Percentiles rank a stretch among this genome's conserved stretches.
Evolutionary conservation across 2,888 invertebrate species (phyloP).

Genomic region (Biston betularia): DNA sequence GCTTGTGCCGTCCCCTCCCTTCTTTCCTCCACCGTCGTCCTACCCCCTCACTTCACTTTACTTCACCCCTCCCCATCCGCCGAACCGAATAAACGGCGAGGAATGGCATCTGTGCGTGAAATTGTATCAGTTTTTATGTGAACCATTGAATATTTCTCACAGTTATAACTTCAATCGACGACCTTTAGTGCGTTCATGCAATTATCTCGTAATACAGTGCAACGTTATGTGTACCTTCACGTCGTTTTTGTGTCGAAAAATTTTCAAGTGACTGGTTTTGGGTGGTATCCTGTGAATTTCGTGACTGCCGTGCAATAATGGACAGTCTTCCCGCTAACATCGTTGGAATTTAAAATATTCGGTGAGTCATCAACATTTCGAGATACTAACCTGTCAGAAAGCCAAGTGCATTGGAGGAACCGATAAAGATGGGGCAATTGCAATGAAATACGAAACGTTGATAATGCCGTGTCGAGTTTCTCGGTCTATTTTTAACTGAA

Average conservation of each 20-base stretch:
- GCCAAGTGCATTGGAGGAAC: slow-evolving; percentile 42
- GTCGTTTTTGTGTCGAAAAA: slow-evolving; percentile 67
- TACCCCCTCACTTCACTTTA: slow-evolving; percentile 45
- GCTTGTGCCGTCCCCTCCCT: neutral
- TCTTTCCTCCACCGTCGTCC: slow-evolving; percentile 46
- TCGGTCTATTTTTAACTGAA: slow-evolving; percentile 59
- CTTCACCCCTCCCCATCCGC: slow-evolving; percentile 49
- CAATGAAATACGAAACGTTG: slow-evolving; percentile 16
- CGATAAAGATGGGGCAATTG: slow-evolving; percentile 14
- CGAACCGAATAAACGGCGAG: slow-evolving; percentile 63
- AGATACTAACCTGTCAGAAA: slow-evolving; percentile 50
- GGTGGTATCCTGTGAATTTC: slow-evolving; percentile 78
- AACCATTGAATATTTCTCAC: slow-evolving; percentile 75
- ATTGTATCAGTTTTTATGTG: slow-evolving; percentile 78
- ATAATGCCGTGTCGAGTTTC: slow-evolving; percentile 50
- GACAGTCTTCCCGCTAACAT: slow-evolving; percentile 77
- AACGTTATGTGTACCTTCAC: slow-evolving; percentile 66
- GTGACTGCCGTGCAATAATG: slow-evolving; percentile 77
- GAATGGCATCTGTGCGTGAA: slow-evolving; percentile 80
- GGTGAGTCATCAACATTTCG: slow-evolving; percentile 81
- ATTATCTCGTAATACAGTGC: slow-evolving; percentile 55
- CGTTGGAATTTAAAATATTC: slow-evolving; percentile 83
- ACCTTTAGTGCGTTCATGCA: slow-evolving; percentile 59
- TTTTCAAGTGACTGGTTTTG: slow-evolving; percentile 70
- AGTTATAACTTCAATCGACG: slow-evolving; percentile 60